These are phyloP conservation scores for Alcedo atthis DNA, from an alignment of 2,797 vertebrate species.

Conservation along the genomic window DNA sequence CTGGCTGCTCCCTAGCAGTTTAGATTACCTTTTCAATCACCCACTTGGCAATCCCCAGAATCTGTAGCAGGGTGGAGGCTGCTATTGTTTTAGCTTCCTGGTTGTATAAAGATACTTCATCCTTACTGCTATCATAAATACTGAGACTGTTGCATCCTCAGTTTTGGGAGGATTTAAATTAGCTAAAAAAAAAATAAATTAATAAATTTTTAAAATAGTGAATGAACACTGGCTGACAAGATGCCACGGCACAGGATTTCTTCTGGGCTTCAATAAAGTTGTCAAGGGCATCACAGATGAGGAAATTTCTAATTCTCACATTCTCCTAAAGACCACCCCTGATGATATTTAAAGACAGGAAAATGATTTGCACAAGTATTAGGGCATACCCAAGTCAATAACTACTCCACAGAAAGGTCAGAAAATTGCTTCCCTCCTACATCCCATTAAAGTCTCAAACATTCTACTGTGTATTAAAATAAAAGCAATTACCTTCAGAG, in stretches of 20 bases:
- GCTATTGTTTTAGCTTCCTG: constrained; percentile 21
- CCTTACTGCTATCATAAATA: not conserved
- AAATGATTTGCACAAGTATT: not conserved
- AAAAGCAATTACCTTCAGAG: not conserved
- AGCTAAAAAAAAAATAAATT: not conserved
- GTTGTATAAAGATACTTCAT: not conserved
- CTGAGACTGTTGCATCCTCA: not conserved
- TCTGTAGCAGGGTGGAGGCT: not conserved
- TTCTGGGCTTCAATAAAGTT: not conserved
- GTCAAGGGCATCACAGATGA: not conserved
- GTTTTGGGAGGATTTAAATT: not conserved
- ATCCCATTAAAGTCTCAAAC: not conserved
- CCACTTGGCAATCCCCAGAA: not conserved
- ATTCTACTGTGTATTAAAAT: not conserved
- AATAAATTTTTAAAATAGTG: not conserved
- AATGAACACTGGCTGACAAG: not conserved
- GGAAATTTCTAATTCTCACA: not conserved
- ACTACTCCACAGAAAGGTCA: not conserved
- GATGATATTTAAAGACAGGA: not conserved
- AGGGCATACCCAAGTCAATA: not conserved
- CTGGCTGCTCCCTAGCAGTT: not conserved
- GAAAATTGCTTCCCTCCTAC: not conserved
- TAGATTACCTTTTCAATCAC: not conserved
- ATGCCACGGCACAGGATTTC: not conserved
- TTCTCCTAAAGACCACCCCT: not conserved